Conservation (phyloP, 2,888 invertebrate genomes). For the Serripes groenlandicus region DNA sequence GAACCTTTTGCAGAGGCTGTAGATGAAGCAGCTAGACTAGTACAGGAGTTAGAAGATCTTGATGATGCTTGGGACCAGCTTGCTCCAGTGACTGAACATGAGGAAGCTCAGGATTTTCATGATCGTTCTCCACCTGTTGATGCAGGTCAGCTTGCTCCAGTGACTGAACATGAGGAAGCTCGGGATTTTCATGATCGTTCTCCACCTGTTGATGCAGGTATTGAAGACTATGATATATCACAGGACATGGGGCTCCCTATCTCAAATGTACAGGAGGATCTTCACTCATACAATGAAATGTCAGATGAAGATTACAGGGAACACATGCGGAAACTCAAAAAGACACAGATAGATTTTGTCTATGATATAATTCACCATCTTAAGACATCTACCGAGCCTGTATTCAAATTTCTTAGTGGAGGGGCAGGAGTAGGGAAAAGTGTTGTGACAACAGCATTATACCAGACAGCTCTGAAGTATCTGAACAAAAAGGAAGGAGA, state of each 20-base stretch:
- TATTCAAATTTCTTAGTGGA: background rate
- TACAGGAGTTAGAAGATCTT: slow-evolving; percentile 31
- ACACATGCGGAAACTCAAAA: background rate
- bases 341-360: background rate
- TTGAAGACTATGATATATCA: slow-evolving; percentile 61
- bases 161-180: slow-evolving; percentile 46
- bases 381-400: background rate
- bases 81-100: slow-evolving; percentile 57
- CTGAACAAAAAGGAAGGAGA: background rate
- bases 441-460: background rate
- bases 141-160: slow-evolving; percentile 61
- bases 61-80: slow-evolving; percentile 56
- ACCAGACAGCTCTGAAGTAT: background rate
- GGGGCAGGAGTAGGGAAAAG: slow-evolving; percentile 1
- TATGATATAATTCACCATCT: background rate
- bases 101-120: slow-evolving; percentile 15
- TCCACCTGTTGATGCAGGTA: slow-evolving; percentile 34
- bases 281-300: background rate
- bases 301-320: background rate
- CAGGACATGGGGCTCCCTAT: slow-evolving; percentile 52
- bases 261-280: background rate
- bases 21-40: slow-evolving; percentile 41
- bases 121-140: slow-evolving; percentile 23
- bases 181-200: background rate
- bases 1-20: slow-evolving; percentile 51